Evolutionary conservation across 1,140 invertebrate species (phyloP).

Genomic region (Drosophila baimaii): DNA sequence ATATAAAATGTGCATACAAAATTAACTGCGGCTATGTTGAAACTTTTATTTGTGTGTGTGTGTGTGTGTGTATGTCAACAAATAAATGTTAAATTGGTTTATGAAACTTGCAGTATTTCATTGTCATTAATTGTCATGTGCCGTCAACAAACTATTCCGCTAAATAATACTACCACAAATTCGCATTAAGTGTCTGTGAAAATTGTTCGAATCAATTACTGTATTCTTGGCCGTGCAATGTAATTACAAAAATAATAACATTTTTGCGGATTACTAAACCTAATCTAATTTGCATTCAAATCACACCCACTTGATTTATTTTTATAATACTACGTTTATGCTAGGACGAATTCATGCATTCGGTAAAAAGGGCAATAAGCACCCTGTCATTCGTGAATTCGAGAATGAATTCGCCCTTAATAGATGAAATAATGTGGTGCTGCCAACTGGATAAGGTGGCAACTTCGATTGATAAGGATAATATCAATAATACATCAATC

Average conservation of each 20-base stretch:
- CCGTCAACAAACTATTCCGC: constrained; percentile 12
- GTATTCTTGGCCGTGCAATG: neutral
- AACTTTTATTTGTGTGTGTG: constrained; percentile 3
- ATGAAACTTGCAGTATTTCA: constrained; percentile 5
- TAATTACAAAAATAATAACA: constrained; percentile 20
- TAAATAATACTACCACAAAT: neutral
- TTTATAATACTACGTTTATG: too few species aligned
- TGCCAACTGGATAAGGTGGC: too few species aligned
- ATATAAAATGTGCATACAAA: constrained; percentile 27
- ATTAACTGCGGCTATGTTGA: constrained; percentile 4
- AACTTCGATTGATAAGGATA: too few species aligned
- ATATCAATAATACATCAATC: too few species aligned
- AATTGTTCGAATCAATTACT: constrained; percentile 4
- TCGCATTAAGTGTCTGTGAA: neutral
- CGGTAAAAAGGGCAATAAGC: too few species aligned
- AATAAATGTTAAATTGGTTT: constrained; percentile 10
- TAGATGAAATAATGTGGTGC: too few species aligned
- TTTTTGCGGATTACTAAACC: constrained; percentile 23
- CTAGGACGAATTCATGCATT: too few species aligned
- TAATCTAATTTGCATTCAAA: constrained; percentile 32
- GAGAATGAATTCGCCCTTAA: too few species aligned
- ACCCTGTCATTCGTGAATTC: too few species aligned
- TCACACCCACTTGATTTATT: neutral
- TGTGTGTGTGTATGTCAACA: neutral
- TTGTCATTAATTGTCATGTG: constrained; percentile 17